phyloP scores from a whole-genome alignment of 2,113 vertebrate genomes.

The Triplophysa dalaica region DNA sequence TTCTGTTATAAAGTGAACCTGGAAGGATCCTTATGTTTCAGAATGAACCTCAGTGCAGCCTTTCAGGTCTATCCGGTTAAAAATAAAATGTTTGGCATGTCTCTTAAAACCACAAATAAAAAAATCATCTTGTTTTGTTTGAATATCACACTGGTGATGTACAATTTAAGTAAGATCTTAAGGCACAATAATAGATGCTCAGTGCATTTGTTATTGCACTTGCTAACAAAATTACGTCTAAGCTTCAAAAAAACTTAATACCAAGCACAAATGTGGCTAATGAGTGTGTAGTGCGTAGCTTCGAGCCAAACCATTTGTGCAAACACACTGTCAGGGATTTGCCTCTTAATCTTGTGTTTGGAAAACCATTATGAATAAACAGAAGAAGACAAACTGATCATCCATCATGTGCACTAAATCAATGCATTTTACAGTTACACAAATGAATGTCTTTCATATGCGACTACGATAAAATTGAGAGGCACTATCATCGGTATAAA shows the following conservation, averaged over 20 bases:
- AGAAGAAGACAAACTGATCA: no score
- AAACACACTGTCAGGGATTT: neutral
- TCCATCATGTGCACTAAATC: neutral
- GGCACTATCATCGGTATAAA: neutral
- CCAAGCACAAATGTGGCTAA: neutral
- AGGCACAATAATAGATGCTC: neutral
- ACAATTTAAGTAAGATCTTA: neutral
- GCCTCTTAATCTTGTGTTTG: neutral
- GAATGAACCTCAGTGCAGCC: neutral
- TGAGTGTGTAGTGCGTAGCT: neutral
- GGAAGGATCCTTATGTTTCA: neutral
- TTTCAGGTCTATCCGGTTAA: slow-evolving; percentile 59
- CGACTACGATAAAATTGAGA: slow-evolving; percentile 55
- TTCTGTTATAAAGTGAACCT: slow-evolving; percentile 28
- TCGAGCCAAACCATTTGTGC: neutral
- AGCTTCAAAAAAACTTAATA: neutral
- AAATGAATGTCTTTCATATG: slow-evolving; percentile 17
- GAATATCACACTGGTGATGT: neutral
- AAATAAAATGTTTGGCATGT: neutral
- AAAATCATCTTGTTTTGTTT: neutral
- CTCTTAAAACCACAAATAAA: neutral
- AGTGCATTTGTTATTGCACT: slow-evolving; percentile 7
- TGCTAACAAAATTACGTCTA: neutral
- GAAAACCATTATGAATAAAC: neutral
- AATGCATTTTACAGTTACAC: neutral